Conservation (phyloP, 2,888 invertebrate species). For the Phania funesta region DNA sequence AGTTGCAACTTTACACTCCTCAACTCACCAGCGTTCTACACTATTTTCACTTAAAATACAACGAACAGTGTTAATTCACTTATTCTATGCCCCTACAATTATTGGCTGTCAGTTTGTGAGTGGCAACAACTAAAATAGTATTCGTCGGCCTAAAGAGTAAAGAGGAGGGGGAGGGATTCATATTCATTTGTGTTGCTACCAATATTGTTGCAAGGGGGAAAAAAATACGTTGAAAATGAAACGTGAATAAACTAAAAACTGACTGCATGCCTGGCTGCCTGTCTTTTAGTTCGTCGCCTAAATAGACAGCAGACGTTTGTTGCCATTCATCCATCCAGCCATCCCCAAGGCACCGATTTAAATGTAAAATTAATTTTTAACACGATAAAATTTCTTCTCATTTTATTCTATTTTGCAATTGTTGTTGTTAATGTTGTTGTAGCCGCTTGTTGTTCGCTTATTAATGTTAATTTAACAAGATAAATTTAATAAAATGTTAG, state of each 20-base stretch:
- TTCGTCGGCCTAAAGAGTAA: constrained; percentile 18
- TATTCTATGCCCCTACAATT: constrained; percentile 38
- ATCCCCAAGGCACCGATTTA: constrained; percentile 64
- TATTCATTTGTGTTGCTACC: constrained; percentile 26
- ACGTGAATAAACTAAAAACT: not conserved
- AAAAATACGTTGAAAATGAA: not conserved
- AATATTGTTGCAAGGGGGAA: not conserved
- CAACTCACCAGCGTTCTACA: constrained; percentile 7
- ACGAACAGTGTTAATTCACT: constrained; percentile 53
- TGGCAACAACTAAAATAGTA: not conserved
- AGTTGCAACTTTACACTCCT: constrained; percentile 56
- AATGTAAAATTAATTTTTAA: constrained; percentile 71
- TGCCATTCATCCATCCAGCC: constrained; percentile 37
- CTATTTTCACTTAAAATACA: constrained; percentile 51
- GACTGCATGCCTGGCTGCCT: not conserved
- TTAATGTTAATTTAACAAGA: constrained; percentile 55
- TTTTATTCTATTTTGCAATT: constrained; percentile 48
- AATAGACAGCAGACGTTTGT: constrained; percentile 20
- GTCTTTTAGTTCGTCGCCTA: not conserved
- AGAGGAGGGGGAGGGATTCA: not conserved
- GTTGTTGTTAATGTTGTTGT: constrained; percentile 22
- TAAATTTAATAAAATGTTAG: constrained; percentile 56
- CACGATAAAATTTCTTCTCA: constrained; percentile 67
- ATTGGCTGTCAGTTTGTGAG: constrained; percentile 31
- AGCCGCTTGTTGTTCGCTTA: constrained; percentile 37